Evolutionary conservation across 2,113 vertebrate species (phyloP).

Genomic region (Semnornis frantzii): DNA sequence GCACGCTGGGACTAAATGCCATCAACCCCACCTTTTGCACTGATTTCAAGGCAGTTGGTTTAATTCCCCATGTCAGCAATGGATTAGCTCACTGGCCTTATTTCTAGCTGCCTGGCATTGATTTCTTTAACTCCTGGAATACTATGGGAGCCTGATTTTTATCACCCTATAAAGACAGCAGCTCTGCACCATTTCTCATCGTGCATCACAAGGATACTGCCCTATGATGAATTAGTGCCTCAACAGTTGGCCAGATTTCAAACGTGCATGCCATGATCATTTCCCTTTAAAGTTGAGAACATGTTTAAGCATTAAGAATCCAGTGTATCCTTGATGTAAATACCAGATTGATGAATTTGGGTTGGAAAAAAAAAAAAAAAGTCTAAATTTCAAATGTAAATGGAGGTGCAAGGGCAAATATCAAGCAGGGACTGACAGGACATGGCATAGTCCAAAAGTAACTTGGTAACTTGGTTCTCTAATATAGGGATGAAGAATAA

Average conservation of each 20-base stretch:
- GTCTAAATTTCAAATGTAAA: background rate
- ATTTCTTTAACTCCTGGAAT: background rate
- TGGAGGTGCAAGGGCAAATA: background rate
- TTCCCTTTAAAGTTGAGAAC: background rate
- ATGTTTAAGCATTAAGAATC: background rate
- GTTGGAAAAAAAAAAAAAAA: background rate
- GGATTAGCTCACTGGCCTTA: background rate
- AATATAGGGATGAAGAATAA: background rate
- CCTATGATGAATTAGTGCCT: background rate
- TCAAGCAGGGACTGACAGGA: background rate
- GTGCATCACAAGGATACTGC: background rate
- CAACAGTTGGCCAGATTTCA: background rate
- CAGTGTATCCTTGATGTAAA: background rate
- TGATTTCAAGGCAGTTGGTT: background rate
- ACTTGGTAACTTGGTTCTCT: conserved; percentile 4
- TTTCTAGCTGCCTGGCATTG: background rate
- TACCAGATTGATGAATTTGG: background rate
- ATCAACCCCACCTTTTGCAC: background rate
- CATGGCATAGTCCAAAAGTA: background rate
- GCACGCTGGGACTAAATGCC: background rate
- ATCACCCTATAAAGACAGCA: background rate
- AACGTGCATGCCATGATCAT: background rate
- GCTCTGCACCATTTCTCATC: background rate
- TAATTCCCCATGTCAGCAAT: background rate
- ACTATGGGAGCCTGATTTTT: background rate